These are phyloP conservation scores for Furcifer pardalis DNA, from an alignment of 2,797 vertebrate genomes.

Conservation along the genomic window DNA sequence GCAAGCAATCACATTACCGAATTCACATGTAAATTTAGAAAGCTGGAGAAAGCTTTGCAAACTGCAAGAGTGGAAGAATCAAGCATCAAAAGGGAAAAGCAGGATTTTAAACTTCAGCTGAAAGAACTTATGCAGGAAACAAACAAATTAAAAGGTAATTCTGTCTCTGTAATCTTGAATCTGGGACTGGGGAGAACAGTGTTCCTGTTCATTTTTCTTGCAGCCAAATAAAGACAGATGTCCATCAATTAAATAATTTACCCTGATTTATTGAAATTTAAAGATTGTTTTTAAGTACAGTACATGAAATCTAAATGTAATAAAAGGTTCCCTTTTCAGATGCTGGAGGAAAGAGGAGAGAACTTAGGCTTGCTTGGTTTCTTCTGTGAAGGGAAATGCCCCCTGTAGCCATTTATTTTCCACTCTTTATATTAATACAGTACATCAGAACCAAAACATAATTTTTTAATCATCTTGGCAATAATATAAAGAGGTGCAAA, in stretches of 20 bases:
- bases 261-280: neutral
- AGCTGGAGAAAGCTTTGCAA: conserved; percentile 72
- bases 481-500: neutral
- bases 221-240: neutral
- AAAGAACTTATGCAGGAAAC: conserved; percentile 75
- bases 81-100: conserved; percentile 75
- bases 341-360: neutral
- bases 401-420: neutral
- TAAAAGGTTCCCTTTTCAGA: neutral
- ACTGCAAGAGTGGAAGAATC: conserved; percentile 73
- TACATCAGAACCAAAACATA: neutral
- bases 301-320: neutral
- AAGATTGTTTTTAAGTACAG: neutral
- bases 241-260: neutral
- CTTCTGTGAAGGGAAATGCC: neutral
- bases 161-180: neutral
- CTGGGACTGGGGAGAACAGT: too few relatives aligned
- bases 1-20: conserved; percentile 80
- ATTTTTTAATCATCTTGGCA: neutral
- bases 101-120: conserved; percentile 77
- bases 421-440: neutral
- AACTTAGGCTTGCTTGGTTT: neutral
- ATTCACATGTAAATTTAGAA: conserved; percentile 77
- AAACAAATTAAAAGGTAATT: conserved; percentile 81
- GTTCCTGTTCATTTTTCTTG: neutral